These are phyloP conservation scores for Platycheirus rosarum DNA, from an alignment of 2,888 invertebrate species.

Conservation along the genomic window DNA sequence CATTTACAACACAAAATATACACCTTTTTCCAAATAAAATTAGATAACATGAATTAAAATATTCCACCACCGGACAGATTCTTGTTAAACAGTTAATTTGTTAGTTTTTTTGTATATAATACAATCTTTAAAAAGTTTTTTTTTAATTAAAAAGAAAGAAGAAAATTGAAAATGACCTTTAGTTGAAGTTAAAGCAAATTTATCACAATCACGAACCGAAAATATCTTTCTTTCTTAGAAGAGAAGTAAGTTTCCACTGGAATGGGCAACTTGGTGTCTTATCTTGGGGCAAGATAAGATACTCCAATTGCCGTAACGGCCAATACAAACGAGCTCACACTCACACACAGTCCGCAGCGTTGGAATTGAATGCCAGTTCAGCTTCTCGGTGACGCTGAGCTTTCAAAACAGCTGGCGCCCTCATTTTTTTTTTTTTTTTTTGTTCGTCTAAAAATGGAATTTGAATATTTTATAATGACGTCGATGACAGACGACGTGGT, in stretches of 20 bases:
- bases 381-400: conserved; percentile 54
- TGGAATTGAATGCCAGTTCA: conserved; percentile 57
- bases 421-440: conserved; percentile 57
- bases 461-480: conserved; percentile 45
- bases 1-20: conserved; percentile 18
- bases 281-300: conserved; percentile 68
- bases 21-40: conserved; percentile 57
- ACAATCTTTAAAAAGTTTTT: conserved; percentile 11
- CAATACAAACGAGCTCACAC: conserved; percentile 18
- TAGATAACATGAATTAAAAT: conserved; percentile 57
- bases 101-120: conserved; percentile 36
- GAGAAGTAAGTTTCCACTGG: conserved; percentile 64
- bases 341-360: conserved; percentile 31
- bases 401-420: conserved; percentile 64
- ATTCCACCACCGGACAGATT: conserved; percentile 57
- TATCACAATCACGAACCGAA: conserved; percentile 51
- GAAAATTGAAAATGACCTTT: conserved; percentile 31
- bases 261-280: conserved; percentile 59
- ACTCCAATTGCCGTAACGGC: conserved; percentile 44
- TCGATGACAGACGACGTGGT: not conserved
- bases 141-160: conserved; percentile 9
- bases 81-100: conserved; percentile 39
- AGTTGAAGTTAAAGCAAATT: conserved; percentile 36
- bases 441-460: conserved; percentile 64
- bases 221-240: conserved; percentile 53